phyloP scores from a whole-genome alignment of 2,888 invertebrate species.

The Amaurobius ferox region DNA sequence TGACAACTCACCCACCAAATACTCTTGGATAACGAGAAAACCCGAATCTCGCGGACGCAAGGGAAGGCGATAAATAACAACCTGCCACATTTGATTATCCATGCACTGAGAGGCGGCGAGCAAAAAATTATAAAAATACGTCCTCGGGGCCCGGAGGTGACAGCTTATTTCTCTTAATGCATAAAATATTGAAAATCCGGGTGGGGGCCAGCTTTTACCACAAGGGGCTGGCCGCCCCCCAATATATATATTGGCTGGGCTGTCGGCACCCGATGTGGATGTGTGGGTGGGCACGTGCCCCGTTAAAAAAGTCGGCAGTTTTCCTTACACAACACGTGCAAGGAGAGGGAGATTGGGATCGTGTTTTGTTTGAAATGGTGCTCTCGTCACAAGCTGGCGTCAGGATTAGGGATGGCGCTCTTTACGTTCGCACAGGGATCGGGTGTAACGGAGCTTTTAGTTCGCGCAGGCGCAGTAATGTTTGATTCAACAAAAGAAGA shows the following conservation, averaged over 20 bases:
- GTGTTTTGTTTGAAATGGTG: slow-evolving; percentile 2
- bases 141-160: slow-evolving; percentile 30
- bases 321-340: slow-evolving; percentile 9
- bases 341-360: background rate
- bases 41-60: background rate
- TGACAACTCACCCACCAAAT: slow-evolving; percentile 7
- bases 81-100: slow-evolving; percentile 72
- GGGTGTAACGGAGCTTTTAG: background rate
- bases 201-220: slow-evolving; percentile 7
- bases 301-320: slow-evolving; percentile 14
- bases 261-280: slow-evolving; percentile 4
- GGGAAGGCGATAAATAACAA: slow-evolving; percentile 68
- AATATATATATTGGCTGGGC: slow-evolving; percentile 19
- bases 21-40: background rate
- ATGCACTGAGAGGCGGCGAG: slow-evolving; percentile 40
- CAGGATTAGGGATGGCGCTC: background rate
- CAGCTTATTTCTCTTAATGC: slow-evolving; percentile 71
- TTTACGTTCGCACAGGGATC: background rate
- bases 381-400: slow-evolving; percentile 11
- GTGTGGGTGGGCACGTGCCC: slow-evolving; percentile 11
- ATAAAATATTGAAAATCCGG: slow-evolving; percentile 67
- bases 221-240: slow-evolving; percentile 8
- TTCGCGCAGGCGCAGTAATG: no score
- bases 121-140: slow-evolving; percentile 48
- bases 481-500: no score